phyloP scores from a whole-genome alignment of 2,797 vertebrate species.

The Remorina albescens region DNA sequence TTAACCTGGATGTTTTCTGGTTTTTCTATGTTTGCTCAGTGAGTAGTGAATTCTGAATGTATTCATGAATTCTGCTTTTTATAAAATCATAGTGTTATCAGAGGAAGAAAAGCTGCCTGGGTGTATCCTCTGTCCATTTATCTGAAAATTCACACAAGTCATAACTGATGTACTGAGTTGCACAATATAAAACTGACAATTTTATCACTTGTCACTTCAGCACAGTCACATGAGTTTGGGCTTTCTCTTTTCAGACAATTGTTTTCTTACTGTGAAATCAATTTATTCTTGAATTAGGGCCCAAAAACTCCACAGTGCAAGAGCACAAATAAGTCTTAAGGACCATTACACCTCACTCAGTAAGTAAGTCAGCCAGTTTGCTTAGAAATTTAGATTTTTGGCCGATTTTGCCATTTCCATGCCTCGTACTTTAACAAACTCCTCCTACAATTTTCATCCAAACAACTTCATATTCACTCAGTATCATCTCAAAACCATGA shows the following conservation, averaged over 20 bases:
- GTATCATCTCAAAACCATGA: too few relatives aligned
- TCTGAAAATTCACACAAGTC: slow-evolving; percentile 44
- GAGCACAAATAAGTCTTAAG: too few relatives aligned
- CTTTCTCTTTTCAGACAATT: slow-evolving; percentile 59
- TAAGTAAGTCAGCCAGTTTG: too few relatives aligned
- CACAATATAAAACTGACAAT: slow-evolving; percentile 46
- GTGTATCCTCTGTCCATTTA: slow-evolving; percentile 5
- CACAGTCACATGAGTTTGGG: slow-evolving; percentile 60
- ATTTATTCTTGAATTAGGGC: not conserved
- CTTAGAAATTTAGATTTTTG: too few relatives aligned
- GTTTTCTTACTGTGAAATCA: not conserved
- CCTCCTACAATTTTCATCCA: too few relatives aligned
- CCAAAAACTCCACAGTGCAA: too few relatives aligned
- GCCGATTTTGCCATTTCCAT: too few relatives aligned
- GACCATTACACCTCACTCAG: too few relatives aligned
- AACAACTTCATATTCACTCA: too few relatives aligned
- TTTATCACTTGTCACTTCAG: slow-evolving; percentile 46
- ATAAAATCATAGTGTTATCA: slow-evolving; percentile 10
- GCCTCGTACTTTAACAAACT: too few relatives aligned
- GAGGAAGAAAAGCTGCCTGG: slow-evolving; percentile 4
- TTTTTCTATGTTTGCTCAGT: not conserved
- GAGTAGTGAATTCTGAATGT: too few relatives aligned
- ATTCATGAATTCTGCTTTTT: not conserved
- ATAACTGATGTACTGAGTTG: slow-evolving; percentile 38
- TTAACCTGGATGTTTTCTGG: not conserved